Evolutionary conservation across 2,797 vertebrate genomes (phyloP).

Genomic region (Hippocampus kuda): DNA sequence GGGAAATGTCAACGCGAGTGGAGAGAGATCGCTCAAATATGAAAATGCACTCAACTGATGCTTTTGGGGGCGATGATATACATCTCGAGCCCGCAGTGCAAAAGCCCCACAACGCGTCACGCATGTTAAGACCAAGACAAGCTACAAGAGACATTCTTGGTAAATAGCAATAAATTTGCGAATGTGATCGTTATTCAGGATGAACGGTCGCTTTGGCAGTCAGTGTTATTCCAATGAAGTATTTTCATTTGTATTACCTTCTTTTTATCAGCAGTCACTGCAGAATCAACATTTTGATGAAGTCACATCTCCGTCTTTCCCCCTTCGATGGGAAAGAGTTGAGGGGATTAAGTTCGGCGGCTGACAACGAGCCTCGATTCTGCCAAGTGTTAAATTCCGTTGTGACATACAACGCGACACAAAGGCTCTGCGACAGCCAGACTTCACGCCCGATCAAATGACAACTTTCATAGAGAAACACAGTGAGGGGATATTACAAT

Average conservation of each 20-base stretch:
- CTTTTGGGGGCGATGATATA: not conserved
- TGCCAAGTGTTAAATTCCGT: slow-evolving; percentile 75
- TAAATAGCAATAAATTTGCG: no score
- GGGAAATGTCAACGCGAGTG: slow-evolving; percentile 19
- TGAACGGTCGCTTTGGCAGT: no score
- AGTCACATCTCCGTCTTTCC: slow-evolving; percentile 60
- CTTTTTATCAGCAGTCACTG: no score
- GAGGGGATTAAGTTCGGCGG: slow-evolving; percentile 69
- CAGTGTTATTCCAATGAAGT: no score
- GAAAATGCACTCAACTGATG: not conserved
- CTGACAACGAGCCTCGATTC: slow-evolving; percentile 64
- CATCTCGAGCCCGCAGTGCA: no score
- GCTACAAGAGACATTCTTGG: no score
- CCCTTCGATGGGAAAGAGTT: slow-evolving; percentile 61
- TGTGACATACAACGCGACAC: slow-evolving; percentile 65
- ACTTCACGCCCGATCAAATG: slow-evolving; percentile 47
- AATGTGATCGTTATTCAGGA: no score
- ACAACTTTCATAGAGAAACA: slow-evolving; percentile 33
- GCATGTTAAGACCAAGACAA: no score
- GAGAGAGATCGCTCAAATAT: not conserved
- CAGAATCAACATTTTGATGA: slow-evolving; percentile 12
- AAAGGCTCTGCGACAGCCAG: slow-evolving; percentile 53
- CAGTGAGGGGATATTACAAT: not conserved
- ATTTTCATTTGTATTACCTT: no score
- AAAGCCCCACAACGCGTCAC: no score